Evolutionary conservation across 2,113 vertebrate genomes (phyloP).

Genomic region (Castor canadensis): DNA sequence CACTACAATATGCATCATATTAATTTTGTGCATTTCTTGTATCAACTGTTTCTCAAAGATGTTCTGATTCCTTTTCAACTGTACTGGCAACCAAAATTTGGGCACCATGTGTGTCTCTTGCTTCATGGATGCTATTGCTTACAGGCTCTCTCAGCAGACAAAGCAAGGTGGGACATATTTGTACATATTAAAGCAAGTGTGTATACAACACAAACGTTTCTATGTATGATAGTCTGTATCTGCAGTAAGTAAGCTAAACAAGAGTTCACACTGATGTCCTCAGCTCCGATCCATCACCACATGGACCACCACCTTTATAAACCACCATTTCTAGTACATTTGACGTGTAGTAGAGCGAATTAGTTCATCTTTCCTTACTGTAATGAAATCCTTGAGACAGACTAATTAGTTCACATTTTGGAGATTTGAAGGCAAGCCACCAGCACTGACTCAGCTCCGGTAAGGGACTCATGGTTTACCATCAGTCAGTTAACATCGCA

Average conservation of each 20-base stretch:
- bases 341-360: neutral
- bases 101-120: neutral
- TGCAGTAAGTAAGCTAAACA: neutral
- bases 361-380: neutral
- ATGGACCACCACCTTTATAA: neutral
- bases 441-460: neutral
- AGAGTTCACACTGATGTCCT: neutral
- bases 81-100: neutral
- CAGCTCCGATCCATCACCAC: neutral
- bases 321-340: neutral
- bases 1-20: neutral
- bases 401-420: neutral
- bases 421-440: neutral
- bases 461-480: neutral
- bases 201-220: neutral
- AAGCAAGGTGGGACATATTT: neutral
- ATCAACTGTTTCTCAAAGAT: neutral
- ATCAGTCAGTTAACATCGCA: too few species aligned
- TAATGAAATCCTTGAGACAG: neutral
- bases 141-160: neutral
- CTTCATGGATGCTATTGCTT: neutral
- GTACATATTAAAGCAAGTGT: neutral
- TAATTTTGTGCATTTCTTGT: neutral
- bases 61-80: neutral
- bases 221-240: neutral